A percentile compares a stretch with the other conserved stretches of the same genome.
Conservation (phyloP, 1,140 invertebrate genomes). For the Dufourea novaeangliae region DNA sequence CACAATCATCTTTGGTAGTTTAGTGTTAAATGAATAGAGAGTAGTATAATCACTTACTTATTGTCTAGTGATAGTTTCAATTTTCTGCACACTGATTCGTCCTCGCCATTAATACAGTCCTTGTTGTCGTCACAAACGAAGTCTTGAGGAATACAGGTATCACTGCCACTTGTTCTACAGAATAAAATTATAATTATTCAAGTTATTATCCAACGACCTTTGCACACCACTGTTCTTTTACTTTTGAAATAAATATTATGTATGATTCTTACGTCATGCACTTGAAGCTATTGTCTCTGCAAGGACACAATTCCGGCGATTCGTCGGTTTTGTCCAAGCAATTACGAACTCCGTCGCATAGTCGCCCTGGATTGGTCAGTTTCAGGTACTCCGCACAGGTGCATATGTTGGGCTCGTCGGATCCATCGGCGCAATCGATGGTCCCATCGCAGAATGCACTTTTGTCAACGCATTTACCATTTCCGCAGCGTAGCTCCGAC, state of each 20-base stretch:
- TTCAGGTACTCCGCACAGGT: conserved; percentile 86
- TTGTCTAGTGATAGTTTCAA: conserved; percentile 50
- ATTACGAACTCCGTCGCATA: conserved; percentile 90
- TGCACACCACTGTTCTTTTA: neutral
- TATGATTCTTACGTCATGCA: conserved; percentile 79
- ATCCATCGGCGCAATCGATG: conserved; percentile 86
- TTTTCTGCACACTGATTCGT: conserved; percentile 84
- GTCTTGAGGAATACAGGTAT: conserved; percentile 85
- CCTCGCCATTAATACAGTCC: conserved; percentile 87
- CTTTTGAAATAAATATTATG: neutral
- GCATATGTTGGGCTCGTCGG: conserved; percentile 87
- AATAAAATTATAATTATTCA: neutral
- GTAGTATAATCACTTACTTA: conserved; percentile 58
- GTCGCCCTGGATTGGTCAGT: conserved; percentile 83
- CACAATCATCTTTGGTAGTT: too few relatives aligned
- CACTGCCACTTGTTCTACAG: conserved; percentile 30
- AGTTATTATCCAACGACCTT: too few relatives aligned
- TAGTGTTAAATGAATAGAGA: too few relatives aligned
- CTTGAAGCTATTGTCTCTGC: conserved; percentile 81
- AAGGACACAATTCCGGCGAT: conserved; percentile 84
- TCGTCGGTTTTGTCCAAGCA: conserved; percentile 92
- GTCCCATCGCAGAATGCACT: conserved; percentile 85
- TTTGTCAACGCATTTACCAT: conserved; percentile 86
- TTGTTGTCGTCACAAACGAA: conserved; percentile 87
- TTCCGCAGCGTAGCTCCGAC: conserved; percentile 85